Percentiles rank a stretch among this genome's conserved stretches.
phyloP scores from a whole-genome alignment of 2,888 invertebrate genomes.

The Yponomeuta plumbellus region DNA sequence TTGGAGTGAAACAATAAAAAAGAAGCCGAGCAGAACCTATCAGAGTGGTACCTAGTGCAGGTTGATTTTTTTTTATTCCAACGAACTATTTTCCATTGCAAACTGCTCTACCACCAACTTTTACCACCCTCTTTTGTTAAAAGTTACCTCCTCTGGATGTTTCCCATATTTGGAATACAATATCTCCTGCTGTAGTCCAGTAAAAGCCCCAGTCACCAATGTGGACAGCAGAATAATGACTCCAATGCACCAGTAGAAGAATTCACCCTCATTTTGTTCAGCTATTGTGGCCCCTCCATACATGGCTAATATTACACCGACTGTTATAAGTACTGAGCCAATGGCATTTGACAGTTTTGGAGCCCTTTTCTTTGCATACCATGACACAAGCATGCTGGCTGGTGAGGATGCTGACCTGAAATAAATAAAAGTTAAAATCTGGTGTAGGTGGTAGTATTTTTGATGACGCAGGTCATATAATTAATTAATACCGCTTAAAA shows the following conservation, averaged over 20 bases:
- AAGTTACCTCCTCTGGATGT: slow-evolving; percentile 58
- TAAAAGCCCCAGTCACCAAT: slow-evolving; percentile 58
- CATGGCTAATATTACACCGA: slow-evolving; percentile 59
- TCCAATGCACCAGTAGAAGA: slow-evolving; percentile 59
- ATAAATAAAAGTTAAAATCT: slow-evolving; percentile 20
- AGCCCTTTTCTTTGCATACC: slow-evolving; percentile 47
- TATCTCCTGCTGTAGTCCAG: slow-evolving; percentile 63
- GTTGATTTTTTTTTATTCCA: too few relatives aligned
- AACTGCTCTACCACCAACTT: too few relatives aligned
- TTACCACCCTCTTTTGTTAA: too few relatives aligned
- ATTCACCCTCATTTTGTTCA: slow-evolving; percentile 48
- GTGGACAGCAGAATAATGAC: slow-evolving; percentile 52
- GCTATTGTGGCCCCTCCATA: slow-evolving; percentile 56
- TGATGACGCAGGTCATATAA: too few relatives aligned
- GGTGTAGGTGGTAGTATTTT: too few relatives aligned
- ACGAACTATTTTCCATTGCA: too few relatives aligned
- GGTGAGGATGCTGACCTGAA: slow-evolving; percentile 66
- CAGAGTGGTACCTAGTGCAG: too few relatives aligned
- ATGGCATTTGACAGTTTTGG: slow-evolving; percentile 51
- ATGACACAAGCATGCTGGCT: slow-evolving; percentile 63
- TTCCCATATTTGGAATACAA: slow-evolving; percentile 63
- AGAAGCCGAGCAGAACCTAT: neutral
- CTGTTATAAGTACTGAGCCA: slow-evolving; percentile 57
- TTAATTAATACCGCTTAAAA: too few relatives aligned
- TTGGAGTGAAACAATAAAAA: neutral